These are phyloP conservation scores for Lucilia cuprina DNA, from an alignment of 1,140 invertebrate species.

Conservation along the genomic window DNA sequence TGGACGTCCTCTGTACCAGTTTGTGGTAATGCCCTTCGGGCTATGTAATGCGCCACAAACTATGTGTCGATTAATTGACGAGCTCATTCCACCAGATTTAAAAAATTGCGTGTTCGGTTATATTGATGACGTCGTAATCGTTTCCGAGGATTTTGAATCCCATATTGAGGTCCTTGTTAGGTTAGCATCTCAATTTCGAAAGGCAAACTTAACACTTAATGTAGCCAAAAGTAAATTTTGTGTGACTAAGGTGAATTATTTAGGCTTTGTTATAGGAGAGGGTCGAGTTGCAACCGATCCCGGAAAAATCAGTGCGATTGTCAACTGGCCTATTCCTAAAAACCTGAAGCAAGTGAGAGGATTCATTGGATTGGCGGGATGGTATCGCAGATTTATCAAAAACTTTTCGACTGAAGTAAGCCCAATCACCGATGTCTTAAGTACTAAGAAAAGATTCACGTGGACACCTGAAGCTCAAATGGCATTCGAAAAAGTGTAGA, in stretches of 20 bases:
- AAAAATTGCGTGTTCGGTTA: slow-evolving; percentile 14
- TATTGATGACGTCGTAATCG: background rate
- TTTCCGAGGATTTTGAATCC: background rate
- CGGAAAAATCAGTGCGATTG: no score
- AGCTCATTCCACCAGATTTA: background rate
- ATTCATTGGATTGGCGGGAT: background rate
- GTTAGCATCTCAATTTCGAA: background rate
- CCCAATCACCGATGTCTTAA: background rate
- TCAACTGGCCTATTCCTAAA: no score
- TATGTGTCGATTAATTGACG: slow-evolving; percentile 31
- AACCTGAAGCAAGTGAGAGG: no score
- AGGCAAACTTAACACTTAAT: background rate
- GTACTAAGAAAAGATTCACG: background rate
- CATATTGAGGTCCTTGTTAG: background rate
- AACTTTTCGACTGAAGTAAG: background rate
- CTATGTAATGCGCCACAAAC: slow-evolving; percentile 40
- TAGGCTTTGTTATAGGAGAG: slow-evolving; percentile 5
- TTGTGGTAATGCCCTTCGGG: slow-evolving; percentile 38
- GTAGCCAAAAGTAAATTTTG: slow-evolving; percentile 2
- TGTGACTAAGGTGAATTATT: background rate
- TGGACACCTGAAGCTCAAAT: slow-evolving; percentile 16
- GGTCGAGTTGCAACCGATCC: background rate
- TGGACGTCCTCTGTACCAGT: slow-evolving; percentile 28
- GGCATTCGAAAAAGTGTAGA: background rate
- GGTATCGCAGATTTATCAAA: background rate